phyloP scores from a whole-genome alignment of 1,140 invertebrate species.

The Pantala flavescens region DNA sequence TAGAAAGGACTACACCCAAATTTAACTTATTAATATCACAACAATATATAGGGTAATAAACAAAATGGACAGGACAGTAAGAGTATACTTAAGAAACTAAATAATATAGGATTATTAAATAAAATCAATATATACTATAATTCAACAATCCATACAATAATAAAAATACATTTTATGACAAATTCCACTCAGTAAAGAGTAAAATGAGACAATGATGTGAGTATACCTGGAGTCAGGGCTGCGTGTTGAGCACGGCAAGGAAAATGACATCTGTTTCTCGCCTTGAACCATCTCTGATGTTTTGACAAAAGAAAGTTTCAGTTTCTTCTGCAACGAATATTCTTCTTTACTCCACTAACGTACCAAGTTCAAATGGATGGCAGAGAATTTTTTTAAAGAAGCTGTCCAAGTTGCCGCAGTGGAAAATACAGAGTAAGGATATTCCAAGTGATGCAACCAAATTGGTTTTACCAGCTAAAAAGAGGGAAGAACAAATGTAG shows the following conservation, averaged over 20 bases:
- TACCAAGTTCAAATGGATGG: background rate
- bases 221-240: constrained; percentile 4
- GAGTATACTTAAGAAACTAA: too few relatives aligned
- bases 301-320: constrained; percentile 3
- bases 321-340: background rate
- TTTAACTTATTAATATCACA: too few relatives aligned
- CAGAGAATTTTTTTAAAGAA: background rate
- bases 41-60: too few relatives aligned
- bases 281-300: constrained; percentile 26
- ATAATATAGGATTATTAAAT: too few relatives aligned
- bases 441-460: background rate
- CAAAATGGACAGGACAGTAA: too few relatives aligned
- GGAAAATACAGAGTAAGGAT: background rate
- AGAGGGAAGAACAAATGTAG: background rate
- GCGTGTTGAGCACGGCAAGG: constrained; percentile 27
- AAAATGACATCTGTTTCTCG: constrained; percentile 23
- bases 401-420: background rate
- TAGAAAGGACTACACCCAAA: too few relatives aligned
- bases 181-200: too few relatives aligned
- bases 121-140: too few relatives aligned
- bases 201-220: too few relatives aligned
- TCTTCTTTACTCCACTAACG: constrained; percentile 18
- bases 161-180: too few relatives aligned
- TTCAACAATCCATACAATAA: too few relatives aligned
- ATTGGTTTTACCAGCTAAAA: background rate